Conservation (phyloP, 2,113 vertebrate genomes). For the Numenius arquata region DNA sequence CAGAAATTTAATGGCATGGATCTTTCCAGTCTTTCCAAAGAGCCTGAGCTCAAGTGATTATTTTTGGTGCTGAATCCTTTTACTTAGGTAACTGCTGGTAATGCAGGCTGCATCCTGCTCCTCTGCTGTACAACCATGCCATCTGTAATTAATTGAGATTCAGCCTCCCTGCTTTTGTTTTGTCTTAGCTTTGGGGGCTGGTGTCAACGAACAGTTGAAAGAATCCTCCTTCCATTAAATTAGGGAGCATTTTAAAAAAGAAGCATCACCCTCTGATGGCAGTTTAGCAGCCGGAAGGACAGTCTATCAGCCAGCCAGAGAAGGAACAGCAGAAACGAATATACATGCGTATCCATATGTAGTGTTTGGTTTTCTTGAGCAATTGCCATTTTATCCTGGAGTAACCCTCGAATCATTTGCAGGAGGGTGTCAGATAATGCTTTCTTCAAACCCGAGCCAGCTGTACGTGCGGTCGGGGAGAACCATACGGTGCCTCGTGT, state of each 20-base stretch:
- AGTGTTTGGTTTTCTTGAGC: not conserved
- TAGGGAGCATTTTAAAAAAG: not conserved
- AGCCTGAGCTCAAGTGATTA: not conserved
- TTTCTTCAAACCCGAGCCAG: not conserved
- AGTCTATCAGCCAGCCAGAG: not conserved
- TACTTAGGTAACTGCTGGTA: not conserved
- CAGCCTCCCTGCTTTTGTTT: not conserved
- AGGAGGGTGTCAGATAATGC: not conserved
- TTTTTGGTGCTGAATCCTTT: not conserved
- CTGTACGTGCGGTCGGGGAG: not conserved
- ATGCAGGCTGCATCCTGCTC: not conserved
- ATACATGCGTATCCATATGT: not conserved
- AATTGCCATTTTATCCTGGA: conserved; percentile 11
- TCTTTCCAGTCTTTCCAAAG: conserved; percentile 20
- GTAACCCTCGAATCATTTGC: not conserved
- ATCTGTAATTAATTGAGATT: not conserved
- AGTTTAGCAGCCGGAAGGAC: not conserved
- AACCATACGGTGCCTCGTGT: not conserved
- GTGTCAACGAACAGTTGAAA: not conserved
- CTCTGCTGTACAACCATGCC: not conserved
- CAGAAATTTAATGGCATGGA: not conserved
- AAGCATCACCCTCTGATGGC: not conserved
- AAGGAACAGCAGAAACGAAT: not conserved
- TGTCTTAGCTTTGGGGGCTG: not conserved
- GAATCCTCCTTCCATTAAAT: not conserved